A percentile compares a stretch with the other conserved stretches of the same genome.
Conservation (phyloP, 2,888 invertebrate species). For the Tetramorium bicarinatum region DNA sequence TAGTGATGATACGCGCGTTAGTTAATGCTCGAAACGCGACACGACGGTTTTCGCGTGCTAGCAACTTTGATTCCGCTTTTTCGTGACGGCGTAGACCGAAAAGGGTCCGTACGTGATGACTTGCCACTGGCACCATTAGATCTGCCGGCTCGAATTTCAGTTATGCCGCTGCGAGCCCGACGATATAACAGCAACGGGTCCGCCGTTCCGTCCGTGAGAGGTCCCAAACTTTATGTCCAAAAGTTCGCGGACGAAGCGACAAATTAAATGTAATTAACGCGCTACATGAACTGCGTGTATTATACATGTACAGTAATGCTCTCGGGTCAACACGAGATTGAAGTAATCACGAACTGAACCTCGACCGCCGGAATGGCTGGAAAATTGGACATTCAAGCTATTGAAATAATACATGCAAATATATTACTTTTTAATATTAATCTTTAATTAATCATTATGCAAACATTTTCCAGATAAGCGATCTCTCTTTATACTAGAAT, state of each 20-base stretch:
- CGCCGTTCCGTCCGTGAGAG: conserved; percentile 32
- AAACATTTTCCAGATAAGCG: not conserved
- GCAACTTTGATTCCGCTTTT: conserved; percentile 64
- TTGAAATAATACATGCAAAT: not conserved
- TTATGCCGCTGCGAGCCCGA: conserved; percentile 73
- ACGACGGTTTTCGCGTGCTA: conserved; percentile 65
- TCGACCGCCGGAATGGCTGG: not conserved
- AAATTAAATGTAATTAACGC: conserved; percentile 50
- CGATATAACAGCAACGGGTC: conserved; percentile 22
- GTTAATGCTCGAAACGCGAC: conserved; percentile 78
- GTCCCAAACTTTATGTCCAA: conserved; percentile 42
- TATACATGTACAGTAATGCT: not conserved
- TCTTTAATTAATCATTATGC: not conserved
- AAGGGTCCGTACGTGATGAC: conserved; percentile 82
- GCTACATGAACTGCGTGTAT: not conserved
- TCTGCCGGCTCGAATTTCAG: conserved; percentile 84
- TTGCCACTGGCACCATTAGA: conserved; percentile 83
- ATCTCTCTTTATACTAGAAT: not conserved
- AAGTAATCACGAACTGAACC: not conserved
- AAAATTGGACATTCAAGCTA: not conserved
- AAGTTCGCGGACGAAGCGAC: conserved; percentile 42
- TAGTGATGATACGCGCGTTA: conserved; percentile 81
- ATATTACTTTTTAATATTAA: not conserved
- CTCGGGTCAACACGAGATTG: not conserved
- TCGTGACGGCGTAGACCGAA: conserved; percentile 56